Evolutionary conservation across 2,797 vertebrate species (phyloP).

Genomic region (Peromyscus aztecus): DNA sequence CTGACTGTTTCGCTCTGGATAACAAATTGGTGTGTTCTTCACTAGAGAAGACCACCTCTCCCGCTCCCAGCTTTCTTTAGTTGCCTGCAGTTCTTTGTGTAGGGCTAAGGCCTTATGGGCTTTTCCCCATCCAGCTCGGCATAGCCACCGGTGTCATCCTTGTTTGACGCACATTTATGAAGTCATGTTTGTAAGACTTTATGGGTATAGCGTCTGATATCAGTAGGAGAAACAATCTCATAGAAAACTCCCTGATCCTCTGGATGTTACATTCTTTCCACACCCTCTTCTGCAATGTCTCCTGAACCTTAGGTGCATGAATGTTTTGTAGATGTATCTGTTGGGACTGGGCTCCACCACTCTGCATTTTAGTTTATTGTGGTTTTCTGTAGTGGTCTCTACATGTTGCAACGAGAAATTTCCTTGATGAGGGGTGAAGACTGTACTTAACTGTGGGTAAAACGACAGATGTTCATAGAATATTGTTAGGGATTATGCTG

Average conservation of each 20-base stretch:
- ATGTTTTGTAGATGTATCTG: not conserved
- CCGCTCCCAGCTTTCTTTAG: not conserved
- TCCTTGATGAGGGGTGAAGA: not conserved
- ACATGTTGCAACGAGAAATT: not conserved
- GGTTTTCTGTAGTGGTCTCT: not conserved
- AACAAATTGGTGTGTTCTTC: not conserved
- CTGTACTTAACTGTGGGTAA: not conserved
- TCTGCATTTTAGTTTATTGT: not conserved
- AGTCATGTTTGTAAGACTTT: not conserved
- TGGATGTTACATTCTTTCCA: not conserved
- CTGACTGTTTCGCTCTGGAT: not conserved
- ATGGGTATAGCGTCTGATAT: no score
- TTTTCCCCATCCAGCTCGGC: not conserved
- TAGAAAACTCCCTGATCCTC: not conserved
- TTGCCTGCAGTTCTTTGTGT: not conserved
- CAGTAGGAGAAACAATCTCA: no score
- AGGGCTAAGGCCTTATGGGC: not conserved
- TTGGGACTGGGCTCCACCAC: not conserved
- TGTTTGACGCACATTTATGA: not conserved
- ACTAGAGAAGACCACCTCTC: not conserved
- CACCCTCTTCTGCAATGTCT: not conserved
- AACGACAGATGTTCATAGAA: not conserved
- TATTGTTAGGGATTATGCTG: not conserved
- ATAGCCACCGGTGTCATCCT: no score
- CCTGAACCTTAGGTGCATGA: not conserved